Evolutionary conservation across 23 tunicate species (phyloP), one percentile per base, ranked within the genome.

Genomic region (Phallusia fumigata): DNA sequence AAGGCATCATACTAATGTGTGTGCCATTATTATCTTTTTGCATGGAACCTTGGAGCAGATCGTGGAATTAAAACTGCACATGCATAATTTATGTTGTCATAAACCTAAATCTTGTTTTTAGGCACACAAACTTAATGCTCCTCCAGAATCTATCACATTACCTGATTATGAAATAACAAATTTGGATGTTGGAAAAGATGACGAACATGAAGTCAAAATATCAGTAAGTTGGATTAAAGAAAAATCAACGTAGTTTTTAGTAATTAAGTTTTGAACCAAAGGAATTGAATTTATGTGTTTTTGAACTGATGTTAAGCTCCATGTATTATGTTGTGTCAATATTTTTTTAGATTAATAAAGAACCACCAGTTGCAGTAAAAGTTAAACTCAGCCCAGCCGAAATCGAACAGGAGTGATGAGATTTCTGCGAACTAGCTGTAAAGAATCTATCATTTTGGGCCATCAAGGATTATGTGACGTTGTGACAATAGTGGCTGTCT

Each of bases 81-180:
- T n/a, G n/a, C n/a, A n/a, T n/a, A 40, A 3, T 40, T 40, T 40
- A 10, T 40, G 47, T 10, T 40, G 5, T 10, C 47, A 5, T 5
- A 3, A 40, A 40, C 47, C 10, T 40, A 3, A 40, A 10, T 40
- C 47, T 40, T 40, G 5, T 3, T 40, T 40, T 40, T 16, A 58
- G 69, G 2, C 26, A 22, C 11, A 58, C 69, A 58, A 58, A 24
- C 69, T 58, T 1, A 21, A 58, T 13, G 69, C 69, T 1, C 69
- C 69, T 16, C 69, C 69, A 58, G 69, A 58, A 58, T 1, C 69
- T 6, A 58, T 58, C 26, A 58, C 69, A 58, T 6, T 58, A 13
- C 69, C 69, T 24, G 28, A 58, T 58, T 58, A 58, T 58, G 69
- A 58, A 11, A 58, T 58, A 22, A 58, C 69, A 58, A 58, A 58